phyloP scores from a whole-genome alignment of 2,888 invertebrate genomes.

The Leptodirus hochenwartii region DNA sequence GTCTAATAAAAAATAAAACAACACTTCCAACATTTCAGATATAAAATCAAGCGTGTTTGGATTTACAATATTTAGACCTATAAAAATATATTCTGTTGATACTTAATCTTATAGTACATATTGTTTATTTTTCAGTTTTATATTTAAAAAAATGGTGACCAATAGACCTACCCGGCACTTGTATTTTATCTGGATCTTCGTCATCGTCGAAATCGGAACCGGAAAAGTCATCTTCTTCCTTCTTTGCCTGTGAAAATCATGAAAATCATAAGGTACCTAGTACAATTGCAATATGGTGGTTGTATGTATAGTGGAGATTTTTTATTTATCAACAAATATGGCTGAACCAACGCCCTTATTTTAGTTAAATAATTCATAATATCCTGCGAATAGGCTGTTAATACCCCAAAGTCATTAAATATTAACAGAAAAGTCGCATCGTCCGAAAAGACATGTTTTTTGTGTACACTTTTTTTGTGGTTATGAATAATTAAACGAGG shows the following conservation, averaged over 20 bases:
- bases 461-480: constrained; percentile 20
- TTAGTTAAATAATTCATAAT: constrained; percentile 11
- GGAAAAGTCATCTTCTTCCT: constrained; percentile 32
- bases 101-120: neutral
- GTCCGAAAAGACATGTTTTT: constrained; percentile 15
- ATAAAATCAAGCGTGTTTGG: constrained; percentile 1
- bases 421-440: constrained; percentile 7
- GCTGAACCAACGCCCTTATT: constrained; percentile 28
- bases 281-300: too few relatives aligned
- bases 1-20: too few relatives aligned
- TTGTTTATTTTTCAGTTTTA: constrained; percentile 7
- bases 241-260: too few relatives aligned
- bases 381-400: too few relatives aligned
- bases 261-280: too few relatives aligned
- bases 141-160: neutral
- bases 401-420: constrained; percentile 7
- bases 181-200: constrained; percentile 81
- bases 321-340: constrained; percentile 21
- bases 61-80: neutral
- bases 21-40: constrained; percentile 5
- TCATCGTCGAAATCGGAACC: constrained; percentile 68
- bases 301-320: too few relatives aligned
- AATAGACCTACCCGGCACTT: constrained; percentile 57
- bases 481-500: constrained; percentile 23
- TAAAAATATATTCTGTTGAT: neutral